phyloP scores from a whole-genome alignment of 2,113 vertebrate species.

The Eulemur macaco region DNA sequence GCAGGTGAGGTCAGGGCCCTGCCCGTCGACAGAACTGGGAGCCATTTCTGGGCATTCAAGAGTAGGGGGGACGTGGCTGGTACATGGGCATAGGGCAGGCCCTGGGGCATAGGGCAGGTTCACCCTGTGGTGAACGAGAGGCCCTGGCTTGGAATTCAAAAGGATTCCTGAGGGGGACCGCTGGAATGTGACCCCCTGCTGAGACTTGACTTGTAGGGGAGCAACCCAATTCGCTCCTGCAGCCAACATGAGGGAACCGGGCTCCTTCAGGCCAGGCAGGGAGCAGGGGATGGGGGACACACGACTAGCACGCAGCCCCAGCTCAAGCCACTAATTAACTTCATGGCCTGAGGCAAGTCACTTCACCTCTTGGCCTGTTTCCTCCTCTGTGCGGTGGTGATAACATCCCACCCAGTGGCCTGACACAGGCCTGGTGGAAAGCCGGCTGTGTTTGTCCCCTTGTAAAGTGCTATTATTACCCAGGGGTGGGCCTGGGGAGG shows the following conservation, averaged over 20 bases:
- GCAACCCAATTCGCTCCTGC: neutral
- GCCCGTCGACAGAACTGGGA: neutral
- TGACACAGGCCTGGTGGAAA: neutral
- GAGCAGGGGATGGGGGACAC: neutral
- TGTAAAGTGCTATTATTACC: slow-evolving; percentile 55
- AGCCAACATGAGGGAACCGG: neutral
- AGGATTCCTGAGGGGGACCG: neutral
- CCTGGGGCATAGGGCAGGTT: neutral
- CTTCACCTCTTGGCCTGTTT: slow-evolving; percentile 61
- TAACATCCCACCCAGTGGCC: slow-evolving; percentile 47
- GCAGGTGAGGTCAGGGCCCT: neutral
- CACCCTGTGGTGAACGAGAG: neutral
- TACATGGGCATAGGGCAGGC: neutral
- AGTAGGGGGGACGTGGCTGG: neutral
- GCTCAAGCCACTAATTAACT: slow-evolving; percentile 47
- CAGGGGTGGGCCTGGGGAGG: slow-evolving; percentile 34
- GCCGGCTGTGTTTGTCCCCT: slow-evolving; percentile 38
- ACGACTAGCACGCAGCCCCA: neutral
- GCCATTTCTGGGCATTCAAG: neutral
- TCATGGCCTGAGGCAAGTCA: slow-evolving; percentile 10
- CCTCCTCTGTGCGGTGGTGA: slow-evolving; percentile 46
- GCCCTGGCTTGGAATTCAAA: slow-evolving; percentile 10
- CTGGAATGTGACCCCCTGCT: neutral
- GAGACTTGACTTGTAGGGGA: neutral
- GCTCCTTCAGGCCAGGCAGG: neutral